Evolutionary conservation across 2,888 invertebrate species (phyloP).

Genomic region (Heterodera filipjevi): DNA sequence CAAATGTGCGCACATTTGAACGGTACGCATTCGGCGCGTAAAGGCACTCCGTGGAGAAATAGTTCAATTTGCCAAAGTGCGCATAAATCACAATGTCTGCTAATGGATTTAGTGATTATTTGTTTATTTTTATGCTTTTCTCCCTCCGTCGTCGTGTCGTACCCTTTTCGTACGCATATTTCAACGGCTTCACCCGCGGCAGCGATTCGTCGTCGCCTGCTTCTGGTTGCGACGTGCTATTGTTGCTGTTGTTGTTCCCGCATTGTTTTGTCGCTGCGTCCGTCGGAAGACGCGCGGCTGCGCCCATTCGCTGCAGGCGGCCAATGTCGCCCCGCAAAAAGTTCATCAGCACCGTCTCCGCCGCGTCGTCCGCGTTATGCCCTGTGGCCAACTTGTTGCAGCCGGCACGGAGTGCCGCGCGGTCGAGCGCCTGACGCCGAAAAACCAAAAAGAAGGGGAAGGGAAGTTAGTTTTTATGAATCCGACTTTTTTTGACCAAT

Average conservation of each 20-base stretch:
- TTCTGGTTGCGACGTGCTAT: not conserved
- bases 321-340: constrained; percentile 93
- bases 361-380: constrained; percentile 79
- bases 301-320: constrained; percentile 73
- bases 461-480: not conserved
- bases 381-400: constrained; percentile 93
- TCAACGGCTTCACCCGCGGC: constrained; percentile 58
- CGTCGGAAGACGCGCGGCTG: constrained; percentile 37
- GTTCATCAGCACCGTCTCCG: constrained; percentile 79
- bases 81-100: constrained; percentile 86
- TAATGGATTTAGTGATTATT: constrained; percentile 68
- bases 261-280: not conserved
- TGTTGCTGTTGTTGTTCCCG: not conserved
- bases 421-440: constrained; percentile 84
- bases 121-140: constrained; percentile 66
- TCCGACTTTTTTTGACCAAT: not conserved
- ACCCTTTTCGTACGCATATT: constrained; percentile 70
- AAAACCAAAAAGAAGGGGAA: constrained; percentile 16
- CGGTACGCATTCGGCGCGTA: constrained; percentile 92
- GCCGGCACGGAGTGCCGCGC: constrained; percentile 84
- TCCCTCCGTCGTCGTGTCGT: not conserved
- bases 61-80: constrained; percentile 89
- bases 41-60: constrained; percentile 97
- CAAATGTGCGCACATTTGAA: constrained; percentile 76
- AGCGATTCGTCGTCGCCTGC: constrained; percentile 30